Conservation (phyloP, 2,888 invertebrate species). For the Monochamus alternatus region DNA sequence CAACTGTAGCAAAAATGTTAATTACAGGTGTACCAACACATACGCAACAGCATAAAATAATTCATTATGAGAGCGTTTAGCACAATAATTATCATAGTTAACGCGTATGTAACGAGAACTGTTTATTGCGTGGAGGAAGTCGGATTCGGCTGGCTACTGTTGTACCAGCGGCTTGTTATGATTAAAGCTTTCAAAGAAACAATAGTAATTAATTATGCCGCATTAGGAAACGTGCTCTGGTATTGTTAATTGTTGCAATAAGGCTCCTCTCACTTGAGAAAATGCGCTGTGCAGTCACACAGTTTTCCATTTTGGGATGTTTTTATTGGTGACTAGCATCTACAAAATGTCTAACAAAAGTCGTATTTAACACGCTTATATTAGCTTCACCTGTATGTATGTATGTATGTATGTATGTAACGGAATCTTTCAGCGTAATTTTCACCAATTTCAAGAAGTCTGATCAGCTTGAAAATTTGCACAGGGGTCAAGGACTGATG, state of each 20-base stretch:
- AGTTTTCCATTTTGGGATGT: too few relatives aligned
- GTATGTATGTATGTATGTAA: too few relatives aligned
- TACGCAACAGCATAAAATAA: constrained; percentile 12
- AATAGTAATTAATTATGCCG: constrained; percentile 5
- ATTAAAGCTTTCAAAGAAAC: constrained; percentile 18
- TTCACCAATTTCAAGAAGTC: too few relatives aligned
- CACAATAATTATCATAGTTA: constrained; percentile 17
- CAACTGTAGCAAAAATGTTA: background rate
- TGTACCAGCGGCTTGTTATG: background rate
- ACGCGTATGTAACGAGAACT: constrained; percentile 6
- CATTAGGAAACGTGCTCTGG: background rate
- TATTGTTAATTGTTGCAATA: constrained; percentile 1
- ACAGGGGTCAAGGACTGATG: too few relatives aligned
- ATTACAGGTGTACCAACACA: background rate
- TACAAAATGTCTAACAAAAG: too few relatives aligned
- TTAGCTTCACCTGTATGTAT: too few relatives aligned
- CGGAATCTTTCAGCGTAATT: too few relatives aligned
- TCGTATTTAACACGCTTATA: too few relatives aligned
- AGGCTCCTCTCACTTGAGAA: background rate
- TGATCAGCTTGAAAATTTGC: too few relatives aligned
- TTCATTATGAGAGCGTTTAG: constrained; percentile 12
- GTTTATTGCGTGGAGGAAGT: constrained; percentile 15
- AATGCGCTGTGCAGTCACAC: background rate
- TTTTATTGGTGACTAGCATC: too few relatives aligned
- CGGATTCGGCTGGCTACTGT: background rate